Base-by-base conservation (phyloP, 2,797 vertebrate genomes). In the Cryptoprocta ferox region DNA sequence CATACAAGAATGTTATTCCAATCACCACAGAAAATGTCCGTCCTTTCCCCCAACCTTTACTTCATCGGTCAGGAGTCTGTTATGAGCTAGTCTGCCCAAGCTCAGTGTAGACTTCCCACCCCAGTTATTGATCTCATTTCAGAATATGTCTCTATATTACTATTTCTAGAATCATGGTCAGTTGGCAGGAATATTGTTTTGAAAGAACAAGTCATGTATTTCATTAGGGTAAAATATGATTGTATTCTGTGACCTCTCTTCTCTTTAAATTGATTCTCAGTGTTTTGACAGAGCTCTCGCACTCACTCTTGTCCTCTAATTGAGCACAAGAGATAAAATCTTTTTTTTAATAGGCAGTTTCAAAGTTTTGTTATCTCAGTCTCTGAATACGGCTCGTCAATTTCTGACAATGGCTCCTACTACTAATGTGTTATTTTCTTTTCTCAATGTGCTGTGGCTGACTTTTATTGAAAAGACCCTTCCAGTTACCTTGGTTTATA, bases 31-130 rank as follows among this genome's bases (percentile, higher is more conserved):
- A 97, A 94, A 94, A 70, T 76, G 65, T 59, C 59, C 79, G 53
- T 95, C 92, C 71, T 98, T 95, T 96, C 53, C 7, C 7, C 73
- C 87, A 97, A 81, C 66, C 93, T 98, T 96, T 78, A 35, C 84
- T 89, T 80, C 79, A 75, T 93, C 82, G 95, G 80, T 73, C 89
- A 81, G 73, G 71, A 97, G 70, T 97, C 93, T 79, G 30, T 89
- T 95, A 85, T 9, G 48, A 94, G 73, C 28, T 35, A n/a, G 45
- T 19, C 56, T 95, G 66, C 16, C 61, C 30, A 80, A 75, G 35
- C 68, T 73, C 73, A 12, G 3, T 45, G 2, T 32, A 45, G 18
- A 63, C n/a, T 82, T 32, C 15, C 4, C 8, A 16, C 11, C 15
- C 42, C 18, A 21, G 45, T 66, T 98, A 97, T 82, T 92, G 87